phyloP scores from a whole-genome alignment of 2,888 invertebrate species.

The Melitaea athalia region DNA sequence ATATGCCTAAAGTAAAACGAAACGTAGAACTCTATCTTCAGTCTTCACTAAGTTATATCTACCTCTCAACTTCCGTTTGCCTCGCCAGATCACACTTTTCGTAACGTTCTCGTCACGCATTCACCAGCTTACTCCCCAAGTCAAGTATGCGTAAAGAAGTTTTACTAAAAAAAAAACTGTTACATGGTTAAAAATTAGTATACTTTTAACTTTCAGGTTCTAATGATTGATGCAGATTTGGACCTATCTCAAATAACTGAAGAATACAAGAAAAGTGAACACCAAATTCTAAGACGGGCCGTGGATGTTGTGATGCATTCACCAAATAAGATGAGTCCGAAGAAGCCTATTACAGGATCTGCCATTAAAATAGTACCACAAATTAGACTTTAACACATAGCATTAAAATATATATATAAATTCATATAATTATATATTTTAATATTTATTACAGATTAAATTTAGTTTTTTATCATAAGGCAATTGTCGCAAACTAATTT shows the following conservation, averaged over 20 bases:
- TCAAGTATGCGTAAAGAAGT: no score
- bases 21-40: no score
- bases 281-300: slow-evolving; percentile 72
- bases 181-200: background rate
- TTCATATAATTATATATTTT: background rate
- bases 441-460: no score
- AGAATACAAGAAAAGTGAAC: slow-evolving; percentile 85
- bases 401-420: background rate
- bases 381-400: slow-evolving; percentile 61
- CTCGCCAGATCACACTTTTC: no score
- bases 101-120: no score
- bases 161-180: no score
- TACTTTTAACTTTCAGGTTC: slow-evolving; percentile 69
- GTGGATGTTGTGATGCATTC: slow-evolving; percentile 78
- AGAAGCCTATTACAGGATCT: slow-evolving; percentile 69
- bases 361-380: slow-evolving; percentile 70
- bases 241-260: slow-evolving; percentile 84
- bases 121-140: no score
- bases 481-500: slow-evolving; percentile 1
- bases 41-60: no score
- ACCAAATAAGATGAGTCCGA: slow-evolving; percentile 73
- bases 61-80: no score
- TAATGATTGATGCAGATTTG: slow-evolving; percentile 86
- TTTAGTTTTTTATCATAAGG: background rate
- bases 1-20: no score